A percentile compares a stretch with the other conserved stretches of the same genome.
Evolutionary conservation across 2,797 vertebrate genomes (phyloP).

Genomic region (Gallinago stenura): DNA sequence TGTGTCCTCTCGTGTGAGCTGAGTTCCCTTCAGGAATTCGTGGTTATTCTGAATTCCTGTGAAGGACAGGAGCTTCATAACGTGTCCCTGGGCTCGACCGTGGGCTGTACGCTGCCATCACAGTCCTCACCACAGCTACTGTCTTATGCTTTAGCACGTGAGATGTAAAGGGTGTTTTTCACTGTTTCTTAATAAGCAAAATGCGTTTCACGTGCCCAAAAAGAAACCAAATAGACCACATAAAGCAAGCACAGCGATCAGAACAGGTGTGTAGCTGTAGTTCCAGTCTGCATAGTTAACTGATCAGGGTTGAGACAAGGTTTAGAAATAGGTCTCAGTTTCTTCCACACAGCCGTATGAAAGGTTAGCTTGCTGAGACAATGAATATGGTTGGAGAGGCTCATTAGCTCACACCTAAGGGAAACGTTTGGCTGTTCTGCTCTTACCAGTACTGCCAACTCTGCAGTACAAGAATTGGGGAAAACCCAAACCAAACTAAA

Average conservation of each 20-base stretch:
- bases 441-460: constrained; percentile 77
- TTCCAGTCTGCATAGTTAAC: neutral
- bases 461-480: constrained; percentile 65
- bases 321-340: constrained; percentile 14
- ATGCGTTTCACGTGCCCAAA: neutral
- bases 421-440: constrained; percentile 81
- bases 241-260: neutral
- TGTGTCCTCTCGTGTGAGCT: neutral
- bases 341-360: constrained; percentile 7
- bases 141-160: neutral
- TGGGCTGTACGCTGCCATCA: neutral
- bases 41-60: neutral
- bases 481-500: neutral
- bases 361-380: constrained; percentile 80
- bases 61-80: neutral
- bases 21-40: neutral
- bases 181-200: neutral
- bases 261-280: neutral
- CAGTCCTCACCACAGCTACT: neutral
- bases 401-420: constrained; percentile 85
- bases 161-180: neutral
- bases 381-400: constrained; percentile 84
- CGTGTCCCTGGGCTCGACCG: neutral
- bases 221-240: neutral
- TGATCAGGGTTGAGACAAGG: neutral